These are phyloP conservation scores for Calypte anna DNA, from an alignment of 2,113 vertebrate species.

Conservation along the genomic window DNA sequence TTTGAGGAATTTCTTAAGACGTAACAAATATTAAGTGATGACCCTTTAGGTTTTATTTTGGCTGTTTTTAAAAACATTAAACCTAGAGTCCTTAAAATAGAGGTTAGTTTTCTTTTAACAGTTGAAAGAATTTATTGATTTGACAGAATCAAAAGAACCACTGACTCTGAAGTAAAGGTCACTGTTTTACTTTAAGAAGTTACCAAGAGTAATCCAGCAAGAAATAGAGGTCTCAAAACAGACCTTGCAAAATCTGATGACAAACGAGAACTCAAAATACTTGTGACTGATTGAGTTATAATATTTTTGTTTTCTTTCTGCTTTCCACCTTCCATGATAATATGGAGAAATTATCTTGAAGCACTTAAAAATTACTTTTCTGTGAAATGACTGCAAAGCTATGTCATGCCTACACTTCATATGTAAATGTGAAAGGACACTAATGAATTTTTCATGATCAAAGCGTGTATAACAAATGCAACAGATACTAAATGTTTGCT, in stretches of 20 bases:
- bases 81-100: not conserved
- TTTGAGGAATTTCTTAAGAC: not conserved
- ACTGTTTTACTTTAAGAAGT: not conserved
- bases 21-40: not conserved
- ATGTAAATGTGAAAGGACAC: not conserved
- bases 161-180: constrained; percentile 40
- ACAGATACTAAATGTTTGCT: not conserved
- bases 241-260: not conserved
- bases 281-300: not conserved
- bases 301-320: not conserved
- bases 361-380: not conserved
- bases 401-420: not conserved
- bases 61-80: not conserved
- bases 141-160: not conserved
- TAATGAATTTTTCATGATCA: not conserved
- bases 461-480: not conserved
- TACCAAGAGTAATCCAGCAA: not conserved
- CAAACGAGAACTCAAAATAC: not conserved
- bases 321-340: not conserved
- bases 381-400: not conserved
- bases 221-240: not conserved
- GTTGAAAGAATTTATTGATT: not conserved
- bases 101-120: constrained; percentile 8
- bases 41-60: not conserved
- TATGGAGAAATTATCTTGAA: not conserved